Evolutionary conservation across 2,888 invertebrate genomes (phyloP).

Genomic region (Pegoplata infirma): DNA sequence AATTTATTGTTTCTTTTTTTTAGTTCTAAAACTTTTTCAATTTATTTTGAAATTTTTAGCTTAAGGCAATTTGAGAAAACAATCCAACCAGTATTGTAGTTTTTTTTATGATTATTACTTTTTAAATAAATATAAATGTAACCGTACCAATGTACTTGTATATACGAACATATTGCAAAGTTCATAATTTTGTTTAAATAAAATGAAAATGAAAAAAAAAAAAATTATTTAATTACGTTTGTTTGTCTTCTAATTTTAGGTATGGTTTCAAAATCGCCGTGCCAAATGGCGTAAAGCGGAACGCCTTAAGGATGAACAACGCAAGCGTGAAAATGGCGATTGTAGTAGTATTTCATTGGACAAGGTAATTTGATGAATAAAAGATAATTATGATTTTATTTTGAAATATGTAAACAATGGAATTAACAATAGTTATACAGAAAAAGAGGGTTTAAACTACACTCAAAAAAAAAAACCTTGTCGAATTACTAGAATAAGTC

Average conservation of each 20-base stretch:
- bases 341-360: conserved; percentile 81
- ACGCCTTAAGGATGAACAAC: conserved; percentile 92
- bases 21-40: conserved; percentile 55
- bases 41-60: conserved; percentile 53
- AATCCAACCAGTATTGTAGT: conserved; percentile 27
- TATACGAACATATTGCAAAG: conserved; percentile 10
- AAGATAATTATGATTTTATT: neutral
- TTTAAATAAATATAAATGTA: neutral
- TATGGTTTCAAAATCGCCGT: conserved; percentile 95
- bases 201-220: neutral
- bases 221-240: neutral
- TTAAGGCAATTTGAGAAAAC: conserved; percentile 23
- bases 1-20: conserved; percentile 31
- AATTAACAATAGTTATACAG: neutral
- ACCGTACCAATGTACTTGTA: too few species aligned
- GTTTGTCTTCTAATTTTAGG: conserved; percentile 79
- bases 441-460: neutral
- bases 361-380: conserved; percentile 70
- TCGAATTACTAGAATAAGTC: too few species aligned
- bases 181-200: conserved; percentile 12
- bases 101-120: neutral
- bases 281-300: conserved; percentile 97
- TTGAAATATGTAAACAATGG: neutral
- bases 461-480: too few species aligned
- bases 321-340: conserved; percentile 88